Evolutionary conservation across 2,113 vertebrate species (phyloP), one percentile per base, ranked within the genome.

Genomic region (Rousettus leschenaultii): DNA sequence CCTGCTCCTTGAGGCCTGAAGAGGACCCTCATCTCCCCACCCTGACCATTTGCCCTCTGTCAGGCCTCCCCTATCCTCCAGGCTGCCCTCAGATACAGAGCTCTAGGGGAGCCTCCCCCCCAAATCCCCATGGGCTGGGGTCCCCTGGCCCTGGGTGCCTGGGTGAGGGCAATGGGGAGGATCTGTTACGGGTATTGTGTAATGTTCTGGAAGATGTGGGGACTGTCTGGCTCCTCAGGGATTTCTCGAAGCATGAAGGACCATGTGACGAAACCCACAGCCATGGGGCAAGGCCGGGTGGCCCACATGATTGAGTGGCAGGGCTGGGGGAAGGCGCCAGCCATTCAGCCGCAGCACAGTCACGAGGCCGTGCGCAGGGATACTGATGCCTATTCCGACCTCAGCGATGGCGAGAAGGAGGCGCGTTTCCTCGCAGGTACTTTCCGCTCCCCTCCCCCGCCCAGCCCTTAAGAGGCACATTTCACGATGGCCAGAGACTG

Each of bases 251-350:
- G 99, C 95, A 99, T 99, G 99, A 99, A 99, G 98, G 99, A 99
- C 98, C 99, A 99, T 4, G 99, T 99, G 96, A 99, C 99, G 30
- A 99, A 99, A 97, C 99, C 99, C 68, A 99, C 99, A 0, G 99
- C 99, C 74, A 99, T 99, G 99, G 99, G 99, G 1, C 99, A 99
- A 96, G 99, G 99, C 73, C 99, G 99, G 0, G 99, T 99, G 57
- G 99, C 99, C 18, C 99, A 99, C 98, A 99, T 99, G 99, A 99
- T 99, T 2, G 99, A 99, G 92, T 99, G 99, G 99, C 99, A 99
- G 96, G 99, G 99, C 98, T 99, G 99, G 99, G 99, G 99, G 79
- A 99, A 99, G 97, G 97, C 98, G 3, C 98, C 97, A 4, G 98
- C 97, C 95, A 99, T 99, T 94, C 98, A 99, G 92, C 99, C 99